Percentiles rank a stretch among this genome's conserved stretches.
These are phyloP conservation scores for Chionis minor DNA, from an alignment of 2,113 vertebrate species.

Conservation along the genomic window DNA sequence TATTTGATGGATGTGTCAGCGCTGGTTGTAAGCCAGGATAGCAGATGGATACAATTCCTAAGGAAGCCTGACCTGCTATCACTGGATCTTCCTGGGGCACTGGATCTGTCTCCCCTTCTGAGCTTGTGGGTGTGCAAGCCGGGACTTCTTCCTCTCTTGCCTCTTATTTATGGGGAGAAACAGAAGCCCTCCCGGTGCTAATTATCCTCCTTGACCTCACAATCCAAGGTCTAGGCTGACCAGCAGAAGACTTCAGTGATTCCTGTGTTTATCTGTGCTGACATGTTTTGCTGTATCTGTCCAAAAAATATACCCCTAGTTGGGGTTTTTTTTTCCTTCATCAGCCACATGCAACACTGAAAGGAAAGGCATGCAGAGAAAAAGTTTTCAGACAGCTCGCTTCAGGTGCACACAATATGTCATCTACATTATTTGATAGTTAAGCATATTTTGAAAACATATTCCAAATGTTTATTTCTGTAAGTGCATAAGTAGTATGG, in stretches of 20 bases:
- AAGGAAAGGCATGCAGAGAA: neutral
- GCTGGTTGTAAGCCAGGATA: neutral
- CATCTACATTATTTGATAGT: neutral
- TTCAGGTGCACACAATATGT: neutral
- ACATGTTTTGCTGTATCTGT: neutral
- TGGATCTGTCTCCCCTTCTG: neutral
- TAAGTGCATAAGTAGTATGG: neutral
- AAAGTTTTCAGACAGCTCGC: neutral
- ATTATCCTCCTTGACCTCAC: neutral
- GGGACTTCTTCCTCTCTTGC: neutral
- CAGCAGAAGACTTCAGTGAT: neutral
- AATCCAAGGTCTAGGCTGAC: neutral
- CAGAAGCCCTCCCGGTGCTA: neutral
- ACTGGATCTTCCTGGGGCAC: neutral
- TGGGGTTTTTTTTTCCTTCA: fast-evolving
- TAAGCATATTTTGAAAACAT: neutral
- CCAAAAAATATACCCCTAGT: neutral
- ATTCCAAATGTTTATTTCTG: neutral
- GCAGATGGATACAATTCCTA: no score
- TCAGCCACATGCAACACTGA: neutral
- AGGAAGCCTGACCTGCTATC: neutral
- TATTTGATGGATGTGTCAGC: neutral
- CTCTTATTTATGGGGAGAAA: neutral
- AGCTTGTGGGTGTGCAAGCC: neutral
- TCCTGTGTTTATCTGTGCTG: neutral